A percentile compares a stretch with the other conserved stretches of the same genome.
These are phyloP conservation scores for Tachysurus fulvidraco DNA, from an alignment of 2,113 vertebrate genomes.

Conservation along the genomic window DNA sequence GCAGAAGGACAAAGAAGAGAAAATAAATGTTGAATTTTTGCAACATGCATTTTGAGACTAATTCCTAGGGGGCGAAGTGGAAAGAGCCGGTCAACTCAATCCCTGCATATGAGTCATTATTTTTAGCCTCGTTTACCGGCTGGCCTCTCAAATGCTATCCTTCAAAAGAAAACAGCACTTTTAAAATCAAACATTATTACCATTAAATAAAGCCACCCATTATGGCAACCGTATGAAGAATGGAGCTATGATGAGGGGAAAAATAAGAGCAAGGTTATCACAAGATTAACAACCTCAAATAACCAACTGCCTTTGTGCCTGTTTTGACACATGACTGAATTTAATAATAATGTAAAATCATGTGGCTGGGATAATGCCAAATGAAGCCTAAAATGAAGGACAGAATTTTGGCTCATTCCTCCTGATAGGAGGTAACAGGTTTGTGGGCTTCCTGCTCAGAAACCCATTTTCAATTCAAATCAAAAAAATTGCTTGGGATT, in stretches of 20 bases:
- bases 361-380: too few species aligned
- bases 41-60: constrained; percentile 68
- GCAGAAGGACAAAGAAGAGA: constrained; percentile 49
- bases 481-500: not conserved
- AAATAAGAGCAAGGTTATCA: not conserved
- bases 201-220: constrained; percentile 29
- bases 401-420: not conserved
- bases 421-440: not conserved
- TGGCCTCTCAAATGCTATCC: constrained; percentile 64
- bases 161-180: constrained; percentile 55
- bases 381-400: not conserved
- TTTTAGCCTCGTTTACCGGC: constrained; percentile 77
- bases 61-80: constrained; percentile 67
- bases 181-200: constrained; percentile 62
- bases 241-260: not conserved
- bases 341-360: constrained; percentile 18
- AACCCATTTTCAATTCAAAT: not conserved
- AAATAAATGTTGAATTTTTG: constrained; percentile 59
- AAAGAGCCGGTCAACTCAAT: constrained; percentile 70
- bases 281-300: not conserved
- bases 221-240: constrained; percentile 8
- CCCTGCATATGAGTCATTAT: constrained; percentile 73
- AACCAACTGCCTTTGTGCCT: not conserved
- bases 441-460: not conserved
- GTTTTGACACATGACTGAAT: not conserved